A percentile compares a stretch with the other conserved stretches of the same genome.
Evolutionary conservation across 2,113 vertebrate species (phyloP).

Genomic region (Crypturellus undulatus): DNA sequence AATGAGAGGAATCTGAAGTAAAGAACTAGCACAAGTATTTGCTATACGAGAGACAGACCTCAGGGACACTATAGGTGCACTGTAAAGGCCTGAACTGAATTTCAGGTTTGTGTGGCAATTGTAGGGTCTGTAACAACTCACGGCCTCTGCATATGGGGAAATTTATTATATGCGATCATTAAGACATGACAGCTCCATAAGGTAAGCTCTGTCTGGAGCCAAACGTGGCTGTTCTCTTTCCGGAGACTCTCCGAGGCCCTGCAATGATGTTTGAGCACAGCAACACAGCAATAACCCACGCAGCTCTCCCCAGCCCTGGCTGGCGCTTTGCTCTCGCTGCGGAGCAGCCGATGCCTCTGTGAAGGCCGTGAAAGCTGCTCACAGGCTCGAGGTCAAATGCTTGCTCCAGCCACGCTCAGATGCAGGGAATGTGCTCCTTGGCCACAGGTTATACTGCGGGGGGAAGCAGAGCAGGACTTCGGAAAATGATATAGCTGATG

Average conservation of each 20-base stretch:
- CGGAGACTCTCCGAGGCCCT: neutral
- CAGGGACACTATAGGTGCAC: fast-evolving
- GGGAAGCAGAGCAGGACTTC: neutral
- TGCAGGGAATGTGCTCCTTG: neutral
- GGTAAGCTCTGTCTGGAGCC: neutral
- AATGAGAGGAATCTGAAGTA: neutral
- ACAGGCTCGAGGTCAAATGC: neutral
- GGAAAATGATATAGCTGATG: neutral
- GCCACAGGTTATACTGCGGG: neutral
- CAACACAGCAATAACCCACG: neutral
- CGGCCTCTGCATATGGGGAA: neutral
- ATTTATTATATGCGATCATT: neutral
- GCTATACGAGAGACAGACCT: neutral
- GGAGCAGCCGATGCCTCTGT: neutral
- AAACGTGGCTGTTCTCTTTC: neutral
- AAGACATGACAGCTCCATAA: neutral
- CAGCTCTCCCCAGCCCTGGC: neutral
- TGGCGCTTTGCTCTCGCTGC: neutral
- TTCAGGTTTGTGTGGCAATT: neutral
- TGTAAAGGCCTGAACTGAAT: neutral
- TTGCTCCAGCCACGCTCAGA: neutral
- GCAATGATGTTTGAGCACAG: neutral
- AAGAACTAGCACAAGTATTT: neutral
- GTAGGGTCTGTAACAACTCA: neutral
- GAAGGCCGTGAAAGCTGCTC: neutral